These are phyloP conservation scores for Pedionomus torquatus DNA, from an alignment of 2,113 vertebrate species.

Conservation along the genomic window DNA sequence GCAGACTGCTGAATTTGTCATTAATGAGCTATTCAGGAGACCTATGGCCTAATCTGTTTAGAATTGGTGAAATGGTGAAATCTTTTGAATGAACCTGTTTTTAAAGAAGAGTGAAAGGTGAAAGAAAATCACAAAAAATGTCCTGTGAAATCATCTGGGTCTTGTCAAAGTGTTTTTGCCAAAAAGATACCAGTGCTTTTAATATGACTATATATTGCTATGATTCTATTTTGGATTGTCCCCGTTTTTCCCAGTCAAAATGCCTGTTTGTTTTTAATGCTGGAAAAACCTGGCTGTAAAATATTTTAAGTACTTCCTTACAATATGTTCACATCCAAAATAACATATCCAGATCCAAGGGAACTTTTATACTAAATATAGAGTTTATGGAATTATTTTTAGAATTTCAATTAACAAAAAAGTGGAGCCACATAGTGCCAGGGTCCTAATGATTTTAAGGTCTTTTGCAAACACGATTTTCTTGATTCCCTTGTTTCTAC, in stretches of 20 bases:
- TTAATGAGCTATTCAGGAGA: background rate
- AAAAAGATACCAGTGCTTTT: background rate
- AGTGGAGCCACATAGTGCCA: background rate
- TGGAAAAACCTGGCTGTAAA: background rate
- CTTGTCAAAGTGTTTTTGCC: background rate
- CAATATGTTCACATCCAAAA: background rate
- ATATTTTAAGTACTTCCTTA: background rate
- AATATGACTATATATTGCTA: background rate
- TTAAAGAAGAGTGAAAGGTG: background rate
- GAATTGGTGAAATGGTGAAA: background rate
- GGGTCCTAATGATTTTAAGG: background rate
- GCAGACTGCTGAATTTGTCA: background rate
- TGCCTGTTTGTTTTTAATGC: background rate
- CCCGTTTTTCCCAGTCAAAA: background rate
- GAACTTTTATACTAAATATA: background rate
- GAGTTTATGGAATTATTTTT: background rate
- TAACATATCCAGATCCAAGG: background rate
- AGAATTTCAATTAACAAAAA: background rate
- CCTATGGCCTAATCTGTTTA: background rate
- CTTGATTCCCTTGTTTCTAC: background rate
- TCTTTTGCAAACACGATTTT: background rate
- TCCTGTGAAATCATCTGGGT: background rate
- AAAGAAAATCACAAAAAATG: background rate
- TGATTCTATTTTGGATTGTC: background rate
- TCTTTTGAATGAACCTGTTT: background rate